Percentiles rank a stretch among this genome's conserved stretches.
These are phyloP conservation scores for Lampris megalopsis DNA, from an alignment of 2,113 vertebrate genomes.

Conservation along the genomic window DNA sequence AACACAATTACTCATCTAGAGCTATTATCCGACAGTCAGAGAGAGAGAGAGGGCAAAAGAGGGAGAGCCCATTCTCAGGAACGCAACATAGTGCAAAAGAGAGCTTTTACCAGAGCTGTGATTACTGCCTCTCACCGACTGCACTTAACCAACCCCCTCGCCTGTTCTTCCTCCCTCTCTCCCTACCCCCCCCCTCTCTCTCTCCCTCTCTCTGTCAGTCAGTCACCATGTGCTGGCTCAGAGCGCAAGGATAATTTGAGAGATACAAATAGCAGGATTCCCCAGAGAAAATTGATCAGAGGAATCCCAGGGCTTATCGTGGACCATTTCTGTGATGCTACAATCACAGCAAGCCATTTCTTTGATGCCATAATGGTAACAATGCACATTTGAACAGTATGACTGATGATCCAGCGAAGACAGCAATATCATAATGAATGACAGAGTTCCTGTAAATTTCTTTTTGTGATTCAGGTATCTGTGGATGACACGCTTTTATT, in stretches of 20 bases:
- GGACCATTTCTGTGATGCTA: constrained; percentile 62
- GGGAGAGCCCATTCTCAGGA: constrained; percentile 63
- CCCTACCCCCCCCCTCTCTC: constrained; percentile 5
- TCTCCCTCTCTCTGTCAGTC: constrained; percentile 56
- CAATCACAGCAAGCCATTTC: constrained; percentile 24
- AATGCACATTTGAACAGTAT: not conserved
- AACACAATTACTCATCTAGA: constrained; percentile 85
- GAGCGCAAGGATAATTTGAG: constrained; percentile 61
- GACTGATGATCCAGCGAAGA: not conserved
- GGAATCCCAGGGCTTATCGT: constrained; percentile 65
- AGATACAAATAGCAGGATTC: constrained; percentile 73
- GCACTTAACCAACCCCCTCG: constrained; percentile 80
- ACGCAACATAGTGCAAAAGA: constrained; percentile 68
- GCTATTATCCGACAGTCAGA: constrained; percentile 78
- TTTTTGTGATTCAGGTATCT: too few relatives aligned
- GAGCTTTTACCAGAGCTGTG: constrained; percentile 82
- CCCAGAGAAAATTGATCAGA: constrained; percentile 51
- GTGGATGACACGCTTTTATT: not conserved
- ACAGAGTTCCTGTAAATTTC: too few relatives aligned
- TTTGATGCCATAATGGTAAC: not conserved
- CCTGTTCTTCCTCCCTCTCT: constrained; percentile 35
- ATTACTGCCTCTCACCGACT: constrained; percentile 78
- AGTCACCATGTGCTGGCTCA: constrained; percentile 66
- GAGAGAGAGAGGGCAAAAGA: constrained; percentile 60
- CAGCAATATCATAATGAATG: not conserved